Conservation (phyloP, 2,797 vertebrate genomes). For the Agapornis canus region DNA sequence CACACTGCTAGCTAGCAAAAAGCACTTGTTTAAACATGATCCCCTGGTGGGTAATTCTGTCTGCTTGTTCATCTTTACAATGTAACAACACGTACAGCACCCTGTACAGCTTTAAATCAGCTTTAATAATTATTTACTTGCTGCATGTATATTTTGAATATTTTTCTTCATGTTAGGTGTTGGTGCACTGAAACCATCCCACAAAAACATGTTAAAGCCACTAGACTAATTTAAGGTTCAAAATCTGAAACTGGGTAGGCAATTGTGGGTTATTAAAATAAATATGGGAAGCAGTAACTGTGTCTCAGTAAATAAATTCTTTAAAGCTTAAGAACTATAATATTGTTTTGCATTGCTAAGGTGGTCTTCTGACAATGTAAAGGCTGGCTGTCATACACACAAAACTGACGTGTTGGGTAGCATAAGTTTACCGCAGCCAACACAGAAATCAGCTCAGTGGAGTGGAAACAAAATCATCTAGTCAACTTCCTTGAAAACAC, state of each 20-base stretch:
- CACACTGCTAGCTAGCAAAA: not conserved
- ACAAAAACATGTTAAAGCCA: not conserved
- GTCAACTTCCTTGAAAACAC: not conserved
- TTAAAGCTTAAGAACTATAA: not conserved
- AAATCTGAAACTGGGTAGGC: not conserved
- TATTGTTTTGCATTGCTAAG: not conserved
- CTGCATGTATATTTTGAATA: not conserved
- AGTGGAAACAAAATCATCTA: not conserved
- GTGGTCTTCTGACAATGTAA: not conserved
- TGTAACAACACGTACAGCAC: not conserved
- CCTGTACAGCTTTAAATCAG: not conserved
- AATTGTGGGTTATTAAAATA: not conserved
- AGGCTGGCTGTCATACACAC: not conserved
- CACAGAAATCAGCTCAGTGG: not conserved
- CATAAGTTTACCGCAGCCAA: not conserved
- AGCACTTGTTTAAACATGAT: not conserved
- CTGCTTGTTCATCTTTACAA: not conserved
- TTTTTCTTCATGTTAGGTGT: not conserved
- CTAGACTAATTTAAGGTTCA: not conserved
- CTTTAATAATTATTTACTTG: not conserved
- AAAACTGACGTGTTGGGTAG: not conserved
- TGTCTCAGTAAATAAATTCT: not conserved
- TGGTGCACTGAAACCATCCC: fast-evolving
- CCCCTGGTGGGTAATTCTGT: not conserved
- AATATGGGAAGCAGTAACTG: not conserved